Evolutionary conservation across 2,113 vertebrate species (phyloP).

Genomic region (Rallus limicola): DNA sequence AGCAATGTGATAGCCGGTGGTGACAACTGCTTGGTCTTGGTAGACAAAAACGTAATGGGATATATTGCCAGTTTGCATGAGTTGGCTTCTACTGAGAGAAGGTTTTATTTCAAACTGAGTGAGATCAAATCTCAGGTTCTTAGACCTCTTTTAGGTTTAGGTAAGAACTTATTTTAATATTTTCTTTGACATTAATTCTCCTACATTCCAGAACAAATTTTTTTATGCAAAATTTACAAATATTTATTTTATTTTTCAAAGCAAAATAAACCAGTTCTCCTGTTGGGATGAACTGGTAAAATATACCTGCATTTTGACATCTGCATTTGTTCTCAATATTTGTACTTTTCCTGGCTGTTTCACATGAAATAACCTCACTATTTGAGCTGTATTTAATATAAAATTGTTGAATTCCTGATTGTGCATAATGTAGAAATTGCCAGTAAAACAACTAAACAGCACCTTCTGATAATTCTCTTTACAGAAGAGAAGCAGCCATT

Average conservation of each 20-base stretch:
- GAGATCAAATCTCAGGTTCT: constrained; percentile 88
- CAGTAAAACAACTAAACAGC: neutral
- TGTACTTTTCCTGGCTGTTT: neutral
- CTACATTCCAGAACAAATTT: neutral
- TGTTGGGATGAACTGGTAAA: neutral
- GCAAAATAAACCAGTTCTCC: neutral
- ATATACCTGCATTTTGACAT: neutral
- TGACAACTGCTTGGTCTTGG: constrained; percentile 81
- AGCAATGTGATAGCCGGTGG: constrained; percentile 89
- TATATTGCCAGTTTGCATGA: constrained; percentile 94
- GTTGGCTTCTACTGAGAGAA: constrained; percentile 90
- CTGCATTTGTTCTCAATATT: neutral
- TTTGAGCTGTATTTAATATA: neutral
- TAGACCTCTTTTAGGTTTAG: constrained; percentile 90
- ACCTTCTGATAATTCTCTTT: neutral
- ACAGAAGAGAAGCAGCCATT: too few relatives aligned
- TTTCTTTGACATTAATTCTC: neutral
- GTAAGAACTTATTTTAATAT: constrained; percentile 69
- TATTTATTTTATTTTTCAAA: neutral
- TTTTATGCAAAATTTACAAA: neutral
- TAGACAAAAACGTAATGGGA: constrained; percentile 91
- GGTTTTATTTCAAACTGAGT: constrained; percentile 89
- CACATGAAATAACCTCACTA: neutral
- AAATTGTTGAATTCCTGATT: neutral
- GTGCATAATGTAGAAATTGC: neutral